Evolutionary conservation across 2,797 vertebrate species (phyloP), one percentile per base, ranked within the genome.

Genomic region (Danio jaintianensis): DNA sequence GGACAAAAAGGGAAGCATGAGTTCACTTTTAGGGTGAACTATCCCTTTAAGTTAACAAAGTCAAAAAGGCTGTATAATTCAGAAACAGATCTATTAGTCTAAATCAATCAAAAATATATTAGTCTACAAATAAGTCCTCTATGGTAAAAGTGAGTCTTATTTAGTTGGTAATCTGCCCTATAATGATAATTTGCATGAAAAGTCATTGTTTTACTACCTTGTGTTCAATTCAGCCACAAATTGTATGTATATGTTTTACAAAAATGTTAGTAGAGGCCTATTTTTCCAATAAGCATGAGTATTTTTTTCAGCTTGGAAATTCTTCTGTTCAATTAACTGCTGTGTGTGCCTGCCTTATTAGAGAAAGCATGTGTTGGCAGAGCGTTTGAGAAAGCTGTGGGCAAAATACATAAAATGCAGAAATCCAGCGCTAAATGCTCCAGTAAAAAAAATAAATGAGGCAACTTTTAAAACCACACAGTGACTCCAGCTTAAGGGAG

Each of bases 381-480:
- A 47, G 70, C 47, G 10, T 52, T 82, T 78, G 59, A 69, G 68
- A 75, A 78, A 52, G 81, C 78, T 77, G 50, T 63, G 72, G 78
- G 84, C 84, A 70, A 78, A 78, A 80, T 83, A 76, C 84, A 75
- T 74, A 75, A 50, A 78, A 80, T 20, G 42, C 48, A 66, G 61
- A 71, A 47, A 84, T 58, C 16, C 63, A 53, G 64, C 42, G 45
- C 62, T 71, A 66, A 79, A 56, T 63, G 43, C 29, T 79, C 45
- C 4, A 42, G 55, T 66, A 67, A 77, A 68, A 68, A 67, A 78
- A 42, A 0, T 9, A 48, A 48, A 48, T 48, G 3, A 58, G 48
- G 22, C 16, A 42, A 69, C 42, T 77, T 78, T 67, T 78, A 16
- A 68, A 58, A 36, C 64, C 12, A 68, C 53, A 68, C 63, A 78